These are phyloP conservation scores for Drosophila truncata DNA, from an alignment of 1,140 invertebrate genomes.

Conservation along the genomic window DNA sequence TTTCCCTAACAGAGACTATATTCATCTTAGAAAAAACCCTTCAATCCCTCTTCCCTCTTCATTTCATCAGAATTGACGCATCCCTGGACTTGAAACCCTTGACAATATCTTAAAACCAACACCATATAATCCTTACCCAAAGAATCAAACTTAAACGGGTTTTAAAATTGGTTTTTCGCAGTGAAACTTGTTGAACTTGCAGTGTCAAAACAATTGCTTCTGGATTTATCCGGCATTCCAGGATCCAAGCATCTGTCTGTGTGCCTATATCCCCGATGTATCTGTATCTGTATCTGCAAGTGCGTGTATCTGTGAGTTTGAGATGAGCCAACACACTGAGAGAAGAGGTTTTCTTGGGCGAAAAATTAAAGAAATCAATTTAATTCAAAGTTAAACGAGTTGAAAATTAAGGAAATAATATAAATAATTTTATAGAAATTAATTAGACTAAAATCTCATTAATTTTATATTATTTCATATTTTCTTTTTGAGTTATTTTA, in stretches of 20 bases:
- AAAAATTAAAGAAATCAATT: no score
- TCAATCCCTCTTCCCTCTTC: no score
- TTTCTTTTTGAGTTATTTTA: neutral
- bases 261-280: neutral
- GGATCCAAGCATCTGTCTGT: neutral
- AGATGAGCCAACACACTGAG: neutral
- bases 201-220: constrained; percentile 24
- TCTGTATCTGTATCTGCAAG: neutral
- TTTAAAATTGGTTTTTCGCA: neutral
- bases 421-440: no score
- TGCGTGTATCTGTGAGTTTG: constrained; percentile 3
- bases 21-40: no score
- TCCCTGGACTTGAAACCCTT: neutral
- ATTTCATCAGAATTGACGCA: no score
- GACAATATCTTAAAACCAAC: no score
- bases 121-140: neutral
- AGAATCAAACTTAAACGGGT: neutral
- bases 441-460: no score
- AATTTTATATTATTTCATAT: neutral
- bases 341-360: no score
- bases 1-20: neutral
- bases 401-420: no score
- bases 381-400: neutral
- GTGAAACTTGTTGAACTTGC: constrained; percentile 35
- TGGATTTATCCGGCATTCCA: constrained; percentile 6